A percentile compares a stretch with the other conserved stretches of the same genome.
Conservation (phyloP, 1,140 invertebrate species). For the Drosophila murphyi region DNA sequence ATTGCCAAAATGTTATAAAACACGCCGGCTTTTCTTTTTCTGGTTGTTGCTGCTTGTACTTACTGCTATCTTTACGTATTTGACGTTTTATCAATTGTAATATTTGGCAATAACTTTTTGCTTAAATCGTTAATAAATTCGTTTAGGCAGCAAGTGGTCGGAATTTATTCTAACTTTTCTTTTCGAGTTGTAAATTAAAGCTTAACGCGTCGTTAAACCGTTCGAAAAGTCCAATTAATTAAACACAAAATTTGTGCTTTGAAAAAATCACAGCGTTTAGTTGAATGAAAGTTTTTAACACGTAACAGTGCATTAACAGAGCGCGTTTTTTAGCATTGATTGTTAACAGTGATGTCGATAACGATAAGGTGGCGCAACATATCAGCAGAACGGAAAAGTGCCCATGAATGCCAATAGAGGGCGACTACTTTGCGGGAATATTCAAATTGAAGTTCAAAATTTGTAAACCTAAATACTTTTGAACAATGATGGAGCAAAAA, state of each 20-base stretch:
- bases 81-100: slow-evolving; percentile 3
- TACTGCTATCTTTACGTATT: slow-evolving; percentile 23
- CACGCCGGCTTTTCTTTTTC: slow-evolving; percentile 21
- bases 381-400: background rate
- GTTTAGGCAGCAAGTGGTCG: slow-evolving; percentile 5
- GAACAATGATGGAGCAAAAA: slow-evolving; percentile 6
- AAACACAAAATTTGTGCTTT: slow-evolving; percentile 10
- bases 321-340: slow-evolving; percentile 20
- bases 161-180: background rate
- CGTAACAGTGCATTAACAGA: slow-evolving; percentile 37
- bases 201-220: background rate
- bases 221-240: background rate
- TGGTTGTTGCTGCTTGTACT: background rate
- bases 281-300: slow-evolving; percentile 12
- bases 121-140: slow-evolving; percentile 26
- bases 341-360: slow-evolving; percentile 31
- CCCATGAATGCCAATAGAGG: slow-evolving; percentile 12
- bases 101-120: slow-evolving; percentile 7
- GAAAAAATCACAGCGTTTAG: slow-evolving; percentile 17
- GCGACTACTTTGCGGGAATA: background rate
- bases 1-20: slow-evolving; percentile 39
- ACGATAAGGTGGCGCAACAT: slow-evolving; percentile 2
- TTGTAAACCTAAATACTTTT: background rate
- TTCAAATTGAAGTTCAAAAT: slow-evolving; percentile 34
- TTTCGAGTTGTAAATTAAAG: background rate